These are phyloP conservation scores for Tyria jacobaeae DNA, from an alignment of 2,888 invertebrate species.

Conservation along the genomic window DNA sequence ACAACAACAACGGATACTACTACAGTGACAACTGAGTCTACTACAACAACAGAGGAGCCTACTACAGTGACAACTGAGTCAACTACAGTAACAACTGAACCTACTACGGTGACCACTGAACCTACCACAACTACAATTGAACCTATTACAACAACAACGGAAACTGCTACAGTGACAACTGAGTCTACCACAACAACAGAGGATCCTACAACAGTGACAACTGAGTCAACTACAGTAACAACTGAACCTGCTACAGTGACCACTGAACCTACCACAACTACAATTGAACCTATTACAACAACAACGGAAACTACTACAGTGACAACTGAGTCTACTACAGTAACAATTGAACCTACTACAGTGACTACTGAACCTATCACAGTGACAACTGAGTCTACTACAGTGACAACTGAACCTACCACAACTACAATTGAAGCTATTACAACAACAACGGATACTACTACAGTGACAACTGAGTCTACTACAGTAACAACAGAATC, in stretches of 20 bases:
- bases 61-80: too few species aligned
- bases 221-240: not conserved
- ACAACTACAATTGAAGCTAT: too few species aligned
- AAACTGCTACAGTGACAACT: too few species aligned
- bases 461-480: not conserved
- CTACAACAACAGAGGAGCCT: too few species aligned
- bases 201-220: not conserved
- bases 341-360: not conserved
- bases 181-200: too few species aligned
- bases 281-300: not conserved
- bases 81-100: too few species aligned
- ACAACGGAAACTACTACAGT: not conserved
- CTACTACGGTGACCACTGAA: too few species aligned
- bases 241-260: not conserved
- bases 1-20: too few species aligned
- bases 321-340: not conserved
- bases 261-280: not conserved
- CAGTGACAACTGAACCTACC: not conserved
- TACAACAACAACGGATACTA: not conserved
- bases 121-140: too few species aligned
- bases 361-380: not conserved
- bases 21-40: too few species aligned
- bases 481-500: slow-evolving; percentile 8
- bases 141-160: too few species aligned
- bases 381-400: not conserved